These are phyloP conservation scores for Cataglyphis cursor DNA, from an alignment of 2,888 invertebrate species.

Conservation along the genomic window DNA sequence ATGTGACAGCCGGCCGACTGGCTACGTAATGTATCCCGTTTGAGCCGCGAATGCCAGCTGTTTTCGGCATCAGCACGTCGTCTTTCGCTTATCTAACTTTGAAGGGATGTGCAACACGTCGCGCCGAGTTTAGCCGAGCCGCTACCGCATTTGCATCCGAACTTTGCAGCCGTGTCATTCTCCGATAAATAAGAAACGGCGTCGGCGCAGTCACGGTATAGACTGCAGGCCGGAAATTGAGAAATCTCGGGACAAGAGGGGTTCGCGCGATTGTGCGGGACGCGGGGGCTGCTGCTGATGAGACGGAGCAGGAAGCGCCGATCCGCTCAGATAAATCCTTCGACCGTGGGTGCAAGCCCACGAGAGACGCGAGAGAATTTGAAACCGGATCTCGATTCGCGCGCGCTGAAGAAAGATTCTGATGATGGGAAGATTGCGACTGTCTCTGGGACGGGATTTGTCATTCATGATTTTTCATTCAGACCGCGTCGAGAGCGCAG, in stretches of 20 bases:
- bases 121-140: conserved; percentile 43
- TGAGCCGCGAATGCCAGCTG: conserved; percentile 53
- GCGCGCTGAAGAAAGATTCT: conserved; percentile 37
- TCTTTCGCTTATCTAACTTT: conserved; percentile 78
- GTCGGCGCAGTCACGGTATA: neutral
- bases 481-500: conserved; percentile 3
- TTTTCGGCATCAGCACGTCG: conserved; percentile 59
- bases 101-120: conserved; percentile 59
- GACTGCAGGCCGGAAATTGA: neutral
- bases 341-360: neutral
- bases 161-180: conserved; percentile 59
- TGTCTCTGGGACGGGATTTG: conserved; percentile 42
- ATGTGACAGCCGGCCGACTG: neutral
- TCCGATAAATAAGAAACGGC: conserved; percentile 35
- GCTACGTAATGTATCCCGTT: neutral
- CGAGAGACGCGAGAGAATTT: conserved; percentile 35
- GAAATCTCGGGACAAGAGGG: conserved; percentile 8
- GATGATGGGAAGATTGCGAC: conserved; percentile 50
- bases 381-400: conserved; percentile 29
- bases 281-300: conserved; percentile 12
- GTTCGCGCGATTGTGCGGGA: neutral
- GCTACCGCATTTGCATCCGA: conserved; percentile 77
- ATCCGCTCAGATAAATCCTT: conserved; percentile 47
- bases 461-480: conserved; percentile 56
- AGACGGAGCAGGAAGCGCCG: conserved; percentile 40